These are phyloP conservation scores for Phyllostomus discolor DNA, from an alignment of 2,113 vertebrate genomes.

Conservation along the genomic window DNA sequence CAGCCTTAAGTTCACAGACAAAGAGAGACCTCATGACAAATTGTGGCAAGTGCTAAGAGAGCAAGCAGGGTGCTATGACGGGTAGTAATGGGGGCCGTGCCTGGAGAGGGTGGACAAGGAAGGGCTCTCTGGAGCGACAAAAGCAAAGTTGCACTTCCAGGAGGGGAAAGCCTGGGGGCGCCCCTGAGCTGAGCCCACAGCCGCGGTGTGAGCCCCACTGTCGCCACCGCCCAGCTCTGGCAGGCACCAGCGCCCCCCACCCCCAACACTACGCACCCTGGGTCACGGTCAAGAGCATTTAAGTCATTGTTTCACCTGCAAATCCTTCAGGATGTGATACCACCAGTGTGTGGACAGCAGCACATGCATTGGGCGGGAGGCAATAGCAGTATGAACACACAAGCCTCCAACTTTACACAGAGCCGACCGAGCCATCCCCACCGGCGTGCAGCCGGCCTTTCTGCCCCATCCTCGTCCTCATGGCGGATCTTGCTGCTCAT, in stretches of 20 bases:
- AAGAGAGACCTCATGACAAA: background rate
- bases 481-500: background rate
- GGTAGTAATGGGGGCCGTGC: background rate
- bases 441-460: background rate
- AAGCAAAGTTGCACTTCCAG: background rate
- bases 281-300: too few relatives aligned
- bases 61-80: background rate
- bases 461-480: background rate
- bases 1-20: background rate
- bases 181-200: too few relatives aligned
- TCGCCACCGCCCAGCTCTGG: rapidly evolving
- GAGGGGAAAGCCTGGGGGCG: background rate
- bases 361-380: rapidly evolving
- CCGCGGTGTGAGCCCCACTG: background rate
- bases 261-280: background rate
- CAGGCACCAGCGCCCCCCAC: background rate
- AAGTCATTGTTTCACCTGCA: background rate
- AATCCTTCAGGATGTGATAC: background rate
- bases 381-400: background rate
- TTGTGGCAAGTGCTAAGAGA: background rate
- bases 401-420: background rate
- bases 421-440: background rate
- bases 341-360: background rate
- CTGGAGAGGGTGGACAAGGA: background rate
- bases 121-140: background rate